Evolutionary conservation across 2,113 vertebrate genomes (phyloP).

Genomic region (Amphiprion ocellaris): DNA sequence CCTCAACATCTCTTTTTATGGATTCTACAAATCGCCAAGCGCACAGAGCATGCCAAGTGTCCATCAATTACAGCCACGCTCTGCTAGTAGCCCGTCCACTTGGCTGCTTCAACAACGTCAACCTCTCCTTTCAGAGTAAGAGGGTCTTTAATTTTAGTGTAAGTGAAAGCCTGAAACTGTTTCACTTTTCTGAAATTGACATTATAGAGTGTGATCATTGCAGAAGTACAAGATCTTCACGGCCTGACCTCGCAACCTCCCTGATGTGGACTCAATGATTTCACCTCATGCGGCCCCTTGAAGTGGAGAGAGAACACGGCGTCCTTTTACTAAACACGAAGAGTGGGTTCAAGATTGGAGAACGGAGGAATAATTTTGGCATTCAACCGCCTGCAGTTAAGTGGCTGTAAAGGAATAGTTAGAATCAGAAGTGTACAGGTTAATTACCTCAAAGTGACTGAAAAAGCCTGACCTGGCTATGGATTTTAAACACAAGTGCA

Average conservation of each 20-base stretch:
- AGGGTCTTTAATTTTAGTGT: conserved; percentile 38
- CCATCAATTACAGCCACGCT: conserved; percentile 74
- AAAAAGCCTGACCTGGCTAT: conserved; percentile 1
- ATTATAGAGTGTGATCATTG: conserved; percentile 7
- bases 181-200: conserved; percentile 23
- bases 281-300: background rate
- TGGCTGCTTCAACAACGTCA: conserved; percentile 49
- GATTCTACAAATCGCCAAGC: conserved; percentile 80
- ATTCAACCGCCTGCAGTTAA: conserved; percentile 30
- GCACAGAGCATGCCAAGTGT: conserved; percentile 75
- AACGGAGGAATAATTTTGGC: conserved; percentile 21
- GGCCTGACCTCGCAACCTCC: conserved; percentile 17
- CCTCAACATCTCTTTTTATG: conserved; percentile 86
- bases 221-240: background rate
- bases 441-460: conserved; percentile 36
- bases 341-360: conserved; percentile 21
- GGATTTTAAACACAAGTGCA: conserved; percentile 12
- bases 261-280: conserved; percentile 5
- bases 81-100: conserved; percentile 49
- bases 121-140: conserved; percentile 42
- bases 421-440: conserved; percentile 22
- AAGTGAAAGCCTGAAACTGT: conserved; percentile 2
- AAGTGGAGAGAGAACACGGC: background rate
- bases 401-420: conserved; percentile 44
- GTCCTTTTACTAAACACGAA: conserved; percentile 26